Evolutionary conservation across 2,113 vertebrate species (phyloP).

Genomic region (Percopsis transmontana): DNA sequence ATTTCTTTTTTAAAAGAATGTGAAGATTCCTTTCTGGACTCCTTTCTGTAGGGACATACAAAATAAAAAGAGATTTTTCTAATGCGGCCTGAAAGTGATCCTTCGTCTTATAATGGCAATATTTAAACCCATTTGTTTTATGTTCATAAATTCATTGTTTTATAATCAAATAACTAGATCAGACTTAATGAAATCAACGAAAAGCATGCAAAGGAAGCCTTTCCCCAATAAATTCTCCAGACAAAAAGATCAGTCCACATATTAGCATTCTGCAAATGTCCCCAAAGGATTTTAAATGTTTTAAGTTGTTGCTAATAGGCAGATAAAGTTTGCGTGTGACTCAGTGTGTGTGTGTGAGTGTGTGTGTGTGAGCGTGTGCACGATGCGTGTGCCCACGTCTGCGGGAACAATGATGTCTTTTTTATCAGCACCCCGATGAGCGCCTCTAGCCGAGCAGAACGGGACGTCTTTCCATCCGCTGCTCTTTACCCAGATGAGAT

Average conservation of each 20-base stretch:
- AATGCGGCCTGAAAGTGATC: too few relatives aligned
- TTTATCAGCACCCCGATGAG: conserved; percentile 66
- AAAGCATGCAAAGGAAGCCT: conserved; percentile 21
- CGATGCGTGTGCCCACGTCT: conserved; percentile 27
- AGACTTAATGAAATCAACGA: conserved; percentile 7
- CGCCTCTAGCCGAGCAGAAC: conserved; percentile 72
- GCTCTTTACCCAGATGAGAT: conserved; percentile 58
- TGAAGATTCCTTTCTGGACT: too few relatives aligned
- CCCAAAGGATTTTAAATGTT: conserved; percentile 57
- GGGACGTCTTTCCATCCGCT: conserved; percentile 63
- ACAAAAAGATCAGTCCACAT: conserved; percentile 62
- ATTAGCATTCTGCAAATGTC: conserved; percentile 55
- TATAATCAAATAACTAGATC: too few relatives aligned
- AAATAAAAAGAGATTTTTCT: too few relatives aligned
- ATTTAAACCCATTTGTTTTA: too few relatives aligned
- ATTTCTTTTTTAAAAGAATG: not conserved
- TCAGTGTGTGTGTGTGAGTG: conserved; percentile 1
- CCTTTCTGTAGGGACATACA: too few relatives aligned
- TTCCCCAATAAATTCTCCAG: conserved; percentile 10
- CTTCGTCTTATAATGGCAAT: too few relatives aligned
- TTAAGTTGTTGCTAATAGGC: conserved; percentile 73
- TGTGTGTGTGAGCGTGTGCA: not conserved
- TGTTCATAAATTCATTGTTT: too few relatives aligned
- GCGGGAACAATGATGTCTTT: conserved; percentile 63
- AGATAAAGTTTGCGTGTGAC: conserved; percentile 41